A percentile compares a stretch with the other conserved stretches of the same genome.
These are phyloP conservation scores for Cololabis saira DNA, from an alignment of 2,113 vertebrate genomes.

Conservation along the genomic window DNA sequence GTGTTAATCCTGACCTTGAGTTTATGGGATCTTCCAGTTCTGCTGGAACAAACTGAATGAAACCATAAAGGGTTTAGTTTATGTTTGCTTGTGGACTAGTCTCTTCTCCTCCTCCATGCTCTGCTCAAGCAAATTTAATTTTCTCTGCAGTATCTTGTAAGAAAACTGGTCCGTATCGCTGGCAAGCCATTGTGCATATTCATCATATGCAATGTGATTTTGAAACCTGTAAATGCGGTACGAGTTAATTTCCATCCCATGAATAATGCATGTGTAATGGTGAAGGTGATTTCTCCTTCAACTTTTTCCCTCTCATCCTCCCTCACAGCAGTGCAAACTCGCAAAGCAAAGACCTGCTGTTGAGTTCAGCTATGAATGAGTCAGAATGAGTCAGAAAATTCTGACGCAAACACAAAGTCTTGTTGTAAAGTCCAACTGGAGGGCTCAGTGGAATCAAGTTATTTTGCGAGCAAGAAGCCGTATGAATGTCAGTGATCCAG, in stretches of 20 bases:
- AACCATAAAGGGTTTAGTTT: constrained; percentile 13
- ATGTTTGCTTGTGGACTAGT: background rate
- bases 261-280: constrained; percentile 76
- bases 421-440: constrained; percentile 47
- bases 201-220: constrained; percentile 77
- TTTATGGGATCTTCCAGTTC: background rate
- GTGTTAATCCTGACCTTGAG: constrained; percentile 58
- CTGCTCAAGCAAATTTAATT: constrained; percentile 46
- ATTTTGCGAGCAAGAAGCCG: constrained; percentile 49
- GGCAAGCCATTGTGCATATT: constrained; percentile 74
- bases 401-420: constrained; percentile 49
- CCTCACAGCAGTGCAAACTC: background rate
- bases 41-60: constrained; percentile 13
- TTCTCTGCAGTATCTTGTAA: constrained; percentile 51
- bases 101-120: background rate
- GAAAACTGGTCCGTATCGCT: constrained; percentile 58
- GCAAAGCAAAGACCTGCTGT: constrained; percentile 31
- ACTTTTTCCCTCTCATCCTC: constrained; percentile 42
- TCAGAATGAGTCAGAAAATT: constrained; percentile 58
- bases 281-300: constrained; percentile 77
- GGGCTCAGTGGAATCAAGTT: constrained; percentile 53
- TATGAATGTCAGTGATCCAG: constrained; percentile 71
- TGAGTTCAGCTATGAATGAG: constrained; percentile 45
- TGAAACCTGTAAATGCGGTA: constrained; percentile 77
- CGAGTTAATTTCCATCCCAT: constrained; percentile 75